These are phyloP conservation scores for Oryctolagus cuniculus DNA, from an alignment of 2,113 vertebrate species.

Conservation along the genomic window DNA sequence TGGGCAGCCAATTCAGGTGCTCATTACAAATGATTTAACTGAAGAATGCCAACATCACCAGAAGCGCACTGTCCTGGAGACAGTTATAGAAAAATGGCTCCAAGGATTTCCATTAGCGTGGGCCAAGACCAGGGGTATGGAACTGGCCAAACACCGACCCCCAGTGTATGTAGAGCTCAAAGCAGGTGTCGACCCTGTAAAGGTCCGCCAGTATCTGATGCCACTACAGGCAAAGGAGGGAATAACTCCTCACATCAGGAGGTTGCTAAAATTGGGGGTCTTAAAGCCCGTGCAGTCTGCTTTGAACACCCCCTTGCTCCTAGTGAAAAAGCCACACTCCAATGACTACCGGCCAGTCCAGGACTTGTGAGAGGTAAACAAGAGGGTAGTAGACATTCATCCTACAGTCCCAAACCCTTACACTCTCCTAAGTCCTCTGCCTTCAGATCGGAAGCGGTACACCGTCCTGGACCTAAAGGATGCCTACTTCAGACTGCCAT, in stretches of 20 bases:
- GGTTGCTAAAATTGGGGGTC: rapidly evolving
- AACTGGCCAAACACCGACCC: not conserved
- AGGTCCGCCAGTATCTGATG: no score
- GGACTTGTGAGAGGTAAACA: no score
- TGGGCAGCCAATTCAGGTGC: rapidly evolving
- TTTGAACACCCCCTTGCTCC: not conserved
- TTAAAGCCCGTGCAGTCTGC: not conserved
- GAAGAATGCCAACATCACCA: not conserved
- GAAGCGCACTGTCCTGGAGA: rapidly evolving
- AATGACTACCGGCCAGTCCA: not conserved
- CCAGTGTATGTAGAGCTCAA: not conserved
- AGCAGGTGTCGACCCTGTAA: rapidly evolving
- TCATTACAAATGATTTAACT: not conserved
- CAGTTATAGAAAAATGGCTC: not conserved
- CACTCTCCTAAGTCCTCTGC: no score
- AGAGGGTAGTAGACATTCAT: no score
- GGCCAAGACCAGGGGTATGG: not conserved
- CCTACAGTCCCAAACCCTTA: no score
- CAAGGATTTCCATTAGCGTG: rapidly evolving
- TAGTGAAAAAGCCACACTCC: not conserved
- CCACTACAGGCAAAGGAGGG: not conserved
- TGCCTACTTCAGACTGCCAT: no score
- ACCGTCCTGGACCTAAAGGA: no score
- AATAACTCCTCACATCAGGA: not conserved
- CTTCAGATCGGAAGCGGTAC: no score